These are phyloP conservation scores for Anseranas semipalmata DNA, from an alignment of 2,113 vertebrate species.

Conservation along the genomic window DNA sequence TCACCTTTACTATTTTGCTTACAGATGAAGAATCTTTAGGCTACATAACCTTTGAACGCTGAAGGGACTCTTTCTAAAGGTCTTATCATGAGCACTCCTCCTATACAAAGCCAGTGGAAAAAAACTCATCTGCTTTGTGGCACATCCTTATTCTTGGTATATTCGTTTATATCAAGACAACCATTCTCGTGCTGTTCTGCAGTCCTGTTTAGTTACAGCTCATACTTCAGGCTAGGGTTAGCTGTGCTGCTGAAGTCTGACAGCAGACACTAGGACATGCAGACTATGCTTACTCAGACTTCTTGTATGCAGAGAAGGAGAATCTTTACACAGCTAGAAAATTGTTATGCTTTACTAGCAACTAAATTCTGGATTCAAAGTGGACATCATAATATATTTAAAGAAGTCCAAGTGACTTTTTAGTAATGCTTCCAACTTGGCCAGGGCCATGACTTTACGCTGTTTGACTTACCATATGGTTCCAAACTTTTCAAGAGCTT, in stretches of 20 bases:
- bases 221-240: not conserved
- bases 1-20: not conserved
- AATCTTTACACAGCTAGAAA: not conserved
- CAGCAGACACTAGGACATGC: not conserved
- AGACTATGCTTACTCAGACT: not conserved
- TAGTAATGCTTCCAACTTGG: not conserved
- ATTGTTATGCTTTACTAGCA: not conserved
- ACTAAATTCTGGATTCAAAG: not conserved
- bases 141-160: not conserved
- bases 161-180: not conserved
- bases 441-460: not conserved
- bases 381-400: not conserved
- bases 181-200: not conserved
- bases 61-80: not conserved
- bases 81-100: not conserved
- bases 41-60: not conserved
- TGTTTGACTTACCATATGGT: slow-evolving; percentile 87
- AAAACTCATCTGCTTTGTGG: not conserved
- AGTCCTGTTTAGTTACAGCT: not conserved
- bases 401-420: not conserved
- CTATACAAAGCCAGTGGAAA: not conserved
- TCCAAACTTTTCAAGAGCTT: slow-evolving; percentile 94
- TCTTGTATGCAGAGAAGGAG: not conserved
- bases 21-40: not conserved
- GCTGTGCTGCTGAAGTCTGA: not conserved